Evolutionary conservation across 2,113 vertebrate genomes (phyloP).

Genomic region (Rana temporaria): DNA sequence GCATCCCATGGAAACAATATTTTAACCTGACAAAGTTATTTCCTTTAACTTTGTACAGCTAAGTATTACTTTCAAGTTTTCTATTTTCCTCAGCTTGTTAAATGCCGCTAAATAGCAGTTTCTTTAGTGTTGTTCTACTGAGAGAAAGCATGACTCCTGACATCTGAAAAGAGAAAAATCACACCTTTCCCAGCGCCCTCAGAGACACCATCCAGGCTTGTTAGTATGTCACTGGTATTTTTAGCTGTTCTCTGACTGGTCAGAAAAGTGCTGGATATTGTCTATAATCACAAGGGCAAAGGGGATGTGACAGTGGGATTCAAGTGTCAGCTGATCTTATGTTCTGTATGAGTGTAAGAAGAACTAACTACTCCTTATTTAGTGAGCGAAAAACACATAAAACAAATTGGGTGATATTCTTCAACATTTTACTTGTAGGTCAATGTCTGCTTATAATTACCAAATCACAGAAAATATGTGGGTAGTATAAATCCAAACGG

Average conservation of each 20-base stretch:
- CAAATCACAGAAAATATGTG: too few relatives aligned
- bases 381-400: not conserved
- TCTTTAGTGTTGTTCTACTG: not conserved
- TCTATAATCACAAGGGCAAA: not conserved
- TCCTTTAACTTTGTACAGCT: too few relatives aligned
- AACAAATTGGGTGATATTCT: too few relatives aligned
- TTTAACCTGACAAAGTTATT: too few relatives aligned
- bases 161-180: conserved; percentile 39
- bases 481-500: too few relatives aligned
- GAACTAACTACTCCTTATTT: not conserved
- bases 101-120: conserved; percentile 1
- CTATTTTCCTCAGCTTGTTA: not conserved
- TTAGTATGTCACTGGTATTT: conserved; percentile 44
- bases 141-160: conserved; percentile 3
- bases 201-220: conserved; percentile 14
- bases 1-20: too few relatives aligned
- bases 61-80: not conserved
- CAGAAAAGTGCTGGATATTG: not conserved
- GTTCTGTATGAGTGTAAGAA: not conserved
- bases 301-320: not conserved
- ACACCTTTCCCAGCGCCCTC: conserved; percentile 31
- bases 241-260: conserved; percentile 11
- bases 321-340: not conserved
- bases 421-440: too few relatives aligned
- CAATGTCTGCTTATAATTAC: too few relatives aligned